Conservation (phyloP, 2,797 vertebrate species). For the Luscinia luscinia region DNA sequence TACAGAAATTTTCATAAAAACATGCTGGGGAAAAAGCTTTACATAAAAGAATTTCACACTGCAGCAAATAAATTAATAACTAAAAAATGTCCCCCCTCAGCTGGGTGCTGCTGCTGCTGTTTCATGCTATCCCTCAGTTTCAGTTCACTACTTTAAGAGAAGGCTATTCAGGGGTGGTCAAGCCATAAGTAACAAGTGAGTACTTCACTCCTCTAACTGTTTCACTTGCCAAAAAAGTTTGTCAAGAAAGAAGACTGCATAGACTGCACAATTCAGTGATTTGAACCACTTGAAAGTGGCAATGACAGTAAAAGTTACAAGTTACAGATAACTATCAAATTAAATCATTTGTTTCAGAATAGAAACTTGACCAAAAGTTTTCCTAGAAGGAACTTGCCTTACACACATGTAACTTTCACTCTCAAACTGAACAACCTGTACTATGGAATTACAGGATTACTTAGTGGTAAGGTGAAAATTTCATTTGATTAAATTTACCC, state of each 20-base stretch:
- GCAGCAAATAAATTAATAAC: neutral
- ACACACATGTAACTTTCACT: neutral
- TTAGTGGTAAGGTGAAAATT: neutral
- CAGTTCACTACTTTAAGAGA: neutral
- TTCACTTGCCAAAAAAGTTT: neutral
- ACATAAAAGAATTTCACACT: neutral
- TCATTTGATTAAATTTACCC: neutral
- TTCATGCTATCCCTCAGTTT: neutral
- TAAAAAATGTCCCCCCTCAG: neutral
- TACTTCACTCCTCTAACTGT: neutral
- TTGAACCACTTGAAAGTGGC: neutral
- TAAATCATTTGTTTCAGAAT: neutral
- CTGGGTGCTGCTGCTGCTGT: neutral
- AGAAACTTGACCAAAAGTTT: neutral
- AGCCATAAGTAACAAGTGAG: neutral
- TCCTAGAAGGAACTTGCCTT: neutral
- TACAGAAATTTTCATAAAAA: neutral
- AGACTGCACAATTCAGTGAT: neutral
- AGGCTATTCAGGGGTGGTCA: neutral
- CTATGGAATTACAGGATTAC: neutral
- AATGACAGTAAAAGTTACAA: neutral
- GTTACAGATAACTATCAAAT: neutral
- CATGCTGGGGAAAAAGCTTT: neutral
- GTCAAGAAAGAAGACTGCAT: neutral
- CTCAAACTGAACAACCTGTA: neutral